Conservation (phyloP, 2,888 invertebrate genomes). For the Tipula lateralis region DNA sequence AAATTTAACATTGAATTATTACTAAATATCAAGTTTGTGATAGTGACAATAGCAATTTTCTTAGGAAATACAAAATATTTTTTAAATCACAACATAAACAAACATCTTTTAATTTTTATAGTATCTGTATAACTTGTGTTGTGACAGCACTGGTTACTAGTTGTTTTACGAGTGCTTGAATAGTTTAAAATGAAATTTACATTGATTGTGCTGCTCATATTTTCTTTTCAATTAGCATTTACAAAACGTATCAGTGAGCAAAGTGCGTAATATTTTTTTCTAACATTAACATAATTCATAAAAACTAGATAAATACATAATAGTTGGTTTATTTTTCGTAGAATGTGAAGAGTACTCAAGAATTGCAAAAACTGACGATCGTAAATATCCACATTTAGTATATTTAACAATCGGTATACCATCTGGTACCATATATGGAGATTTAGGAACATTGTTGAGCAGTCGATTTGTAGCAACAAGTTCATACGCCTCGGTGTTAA, state of each 20-base stretch:
- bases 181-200: not conserved
- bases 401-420: not conserved
- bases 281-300: not conserved
- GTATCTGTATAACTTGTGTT: not conserved
- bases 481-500: not conserved
- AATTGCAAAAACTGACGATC: not conserved
- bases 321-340: not conserved
- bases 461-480: not conserved
- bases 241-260: not conserved
- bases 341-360: constrained; percentile 25
- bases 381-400: not conserved
- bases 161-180: not conserved
- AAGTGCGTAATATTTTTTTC: not conserved
- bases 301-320: not conserved
- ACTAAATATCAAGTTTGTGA: too few species aligned
- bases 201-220: not conserved
- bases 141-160: not conserved
- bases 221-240: not conserved
- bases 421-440: not conserved
- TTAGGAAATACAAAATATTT: not conserved
- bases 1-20: too few species aligned
- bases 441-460: not conserved
- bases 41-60: not conserved
- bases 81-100: too few species aligned
- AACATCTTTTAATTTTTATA: too few species aligned